Conservation (phyloP, 1,140 invertebrate genomes). For the Trichogramma pretiosum region DNA sequence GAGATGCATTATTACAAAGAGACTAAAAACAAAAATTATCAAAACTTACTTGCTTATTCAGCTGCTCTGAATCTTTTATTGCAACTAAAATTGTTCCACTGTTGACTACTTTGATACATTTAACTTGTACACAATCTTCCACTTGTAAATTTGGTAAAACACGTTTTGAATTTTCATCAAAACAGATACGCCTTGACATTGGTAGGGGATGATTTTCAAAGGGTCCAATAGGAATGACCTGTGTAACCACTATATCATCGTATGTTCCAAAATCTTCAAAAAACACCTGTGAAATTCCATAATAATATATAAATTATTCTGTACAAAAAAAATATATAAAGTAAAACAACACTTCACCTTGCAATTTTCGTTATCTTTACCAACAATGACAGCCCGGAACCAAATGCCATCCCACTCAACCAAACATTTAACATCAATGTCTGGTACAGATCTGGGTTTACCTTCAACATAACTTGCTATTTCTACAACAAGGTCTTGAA, state of each 20-base stretch:
- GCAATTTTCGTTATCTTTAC: slow-evolving; percentile 7
- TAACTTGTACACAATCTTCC: slow-evolving; percentile 1
- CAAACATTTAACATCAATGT: slow-evolving; percentile 24
- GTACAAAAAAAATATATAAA: slow-evolving; percentile 17
- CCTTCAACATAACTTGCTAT: slow-evolving; percentile 8
- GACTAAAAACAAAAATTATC: neutral
- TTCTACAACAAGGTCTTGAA: slow-evolving; percentile 17
- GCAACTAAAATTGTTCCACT: slow-evolving; percentile 25
- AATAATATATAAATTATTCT: neutral
- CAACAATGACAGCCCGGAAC: slow-evolving; percentile 26
- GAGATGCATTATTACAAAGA: neutral
- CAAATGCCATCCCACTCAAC: slow-evolving; percentile 21
- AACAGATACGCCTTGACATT: slow-evolving; percentile 5
- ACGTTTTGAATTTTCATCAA: neutral
- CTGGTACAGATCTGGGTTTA: slow-evolving; percentile 9
- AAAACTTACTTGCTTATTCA: neutral
- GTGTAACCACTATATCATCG: slow-evolving; percentile 2
- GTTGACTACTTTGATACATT: neutral
- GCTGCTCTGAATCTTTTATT: neutral
- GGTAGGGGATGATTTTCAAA: slow-evolving; percentile 1
- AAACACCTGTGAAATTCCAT: neutral
- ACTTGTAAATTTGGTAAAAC: slow-evolving; percentile 6
- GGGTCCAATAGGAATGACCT: slow-evolving; percentile 21
- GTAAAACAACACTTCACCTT: slow-evolving; percentile 7
- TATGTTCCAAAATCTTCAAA: slow-evolving; percentile 8